A percentile compares a stretch with the other conserved stretches of the same genome.
These are phyloP conservation scores for Sympetrum striolatum DNA, from an alignment of 2,888 invertebrate genomes.

Conservation along the genomic window DNA sequence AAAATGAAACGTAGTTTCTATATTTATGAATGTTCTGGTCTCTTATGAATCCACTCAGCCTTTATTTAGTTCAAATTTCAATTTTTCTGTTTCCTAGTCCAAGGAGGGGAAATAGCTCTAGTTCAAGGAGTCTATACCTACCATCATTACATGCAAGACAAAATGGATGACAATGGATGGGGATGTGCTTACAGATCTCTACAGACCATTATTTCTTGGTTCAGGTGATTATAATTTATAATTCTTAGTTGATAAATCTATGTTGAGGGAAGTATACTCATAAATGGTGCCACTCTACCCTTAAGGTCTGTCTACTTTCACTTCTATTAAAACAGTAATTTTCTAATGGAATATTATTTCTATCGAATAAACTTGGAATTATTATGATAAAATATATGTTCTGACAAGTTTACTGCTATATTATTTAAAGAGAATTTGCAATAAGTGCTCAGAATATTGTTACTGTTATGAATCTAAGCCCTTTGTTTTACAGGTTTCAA, in stretches of 20 bases:
- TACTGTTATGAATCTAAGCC: background rate
- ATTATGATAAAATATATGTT: background rate
- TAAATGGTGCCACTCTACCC: too few species aligned
- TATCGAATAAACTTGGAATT: too few species aligned
- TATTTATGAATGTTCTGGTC: too few species aligned
- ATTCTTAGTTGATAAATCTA: too few species aligned
- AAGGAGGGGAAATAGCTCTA: conserved; percentile 63
- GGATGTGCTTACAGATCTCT: conserved; percentile 98
- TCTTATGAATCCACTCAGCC: too few species aligned
- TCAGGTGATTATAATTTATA: conserved; percentile 62
- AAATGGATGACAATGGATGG: conserved; percentile 97
- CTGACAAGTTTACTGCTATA: background rate
- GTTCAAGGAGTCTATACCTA: conserved; percentile 90
- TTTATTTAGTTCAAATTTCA: too few species aligned
- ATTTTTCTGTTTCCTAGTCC: conserved; percentile 50
- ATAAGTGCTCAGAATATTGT: background rate
- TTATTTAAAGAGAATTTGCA: background rate
- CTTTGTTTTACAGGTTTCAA: conserved; percentile 68
- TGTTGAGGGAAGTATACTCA: too few species aligned
- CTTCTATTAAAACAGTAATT: too few species aligned
- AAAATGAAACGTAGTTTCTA: too few species aligned
- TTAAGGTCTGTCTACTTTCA: too few species aligned
- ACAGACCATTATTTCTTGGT: conserved; percentile 97
- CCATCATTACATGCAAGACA: conserved; percentile 96
- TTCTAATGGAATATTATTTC: too few species aligned